Evolutionary conservation across 2,888 invertebrate genomes (phyloP).

Genomic region (Biston stratarius): DNA sequence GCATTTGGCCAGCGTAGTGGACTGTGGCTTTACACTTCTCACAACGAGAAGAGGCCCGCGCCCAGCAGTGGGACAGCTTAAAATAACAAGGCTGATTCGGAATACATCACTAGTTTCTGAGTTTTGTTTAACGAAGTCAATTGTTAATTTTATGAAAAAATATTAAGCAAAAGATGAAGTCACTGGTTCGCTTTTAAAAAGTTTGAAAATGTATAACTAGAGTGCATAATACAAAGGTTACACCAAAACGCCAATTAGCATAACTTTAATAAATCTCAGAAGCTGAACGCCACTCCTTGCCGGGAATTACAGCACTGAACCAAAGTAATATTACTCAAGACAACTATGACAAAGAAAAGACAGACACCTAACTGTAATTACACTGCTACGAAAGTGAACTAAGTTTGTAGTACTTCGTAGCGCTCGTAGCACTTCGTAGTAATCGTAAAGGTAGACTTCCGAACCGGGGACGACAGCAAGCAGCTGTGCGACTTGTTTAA

Average conservation of each 20-base stretch:
- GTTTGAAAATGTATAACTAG: slow-evolving; percentile 22
- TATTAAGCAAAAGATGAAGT: not conserved
- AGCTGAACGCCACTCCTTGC: slow-evolving; percentile 50
- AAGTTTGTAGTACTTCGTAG: slow-evolving; percentile 51
- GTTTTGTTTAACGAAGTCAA: no score
- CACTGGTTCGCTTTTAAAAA: not conserved
- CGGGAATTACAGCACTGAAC: slow-evolving; percentile 50
- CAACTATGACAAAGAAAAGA: slow-evolving; percentile 53
- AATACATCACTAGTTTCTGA: no score
- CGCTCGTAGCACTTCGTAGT: slow-evolving; percentile 39
- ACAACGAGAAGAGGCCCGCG: no score
- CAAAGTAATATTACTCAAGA: slow-evolving; percentile 57
- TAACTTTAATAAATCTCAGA: slow-evolving; percentile 50
- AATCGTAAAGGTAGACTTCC: slow-evolving; percentile 11
- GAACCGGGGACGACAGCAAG: not conserved
- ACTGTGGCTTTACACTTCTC: no score
- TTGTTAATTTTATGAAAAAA: not conserved
- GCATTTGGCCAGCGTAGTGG: no score
- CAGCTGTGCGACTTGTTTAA: not conserved
- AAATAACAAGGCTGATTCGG: no score
- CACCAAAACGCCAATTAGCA: slow-evolving; percentile 44
- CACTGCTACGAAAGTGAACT: slow-evolving; percentile 60
- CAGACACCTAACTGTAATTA: slow-evolving; percentile 62
- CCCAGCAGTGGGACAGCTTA: no score
- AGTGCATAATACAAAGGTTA: slow-evolving; percentile 36